These are phyloP conservation scores for Zaprionus ornatus DNA, from an alignment of 1,140 invertebrate genomes.

Conservation along the genomic window DNA sequence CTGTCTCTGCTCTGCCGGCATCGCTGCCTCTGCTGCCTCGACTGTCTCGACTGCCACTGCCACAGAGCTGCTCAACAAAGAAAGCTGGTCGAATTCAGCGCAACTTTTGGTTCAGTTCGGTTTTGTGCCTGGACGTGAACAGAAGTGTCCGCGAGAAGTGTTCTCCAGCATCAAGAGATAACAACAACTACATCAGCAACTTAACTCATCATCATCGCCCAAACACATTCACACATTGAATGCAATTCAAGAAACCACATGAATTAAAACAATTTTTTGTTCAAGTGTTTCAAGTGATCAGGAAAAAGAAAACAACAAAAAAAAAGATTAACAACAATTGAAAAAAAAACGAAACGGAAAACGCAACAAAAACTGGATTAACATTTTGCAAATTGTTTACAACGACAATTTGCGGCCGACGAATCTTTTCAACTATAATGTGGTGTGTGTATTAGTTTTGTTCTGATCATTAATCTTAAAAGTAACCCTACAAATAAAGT, in stretches of 20 bases:
- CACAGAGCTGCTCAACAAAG: slow-evolving; percentile 73
- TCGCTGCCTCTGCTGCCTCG: background rate
- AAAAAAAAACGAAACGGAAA: background rate
- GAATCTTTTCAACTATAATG: slow-evolving; percentile 66
- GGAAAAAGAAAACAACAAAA: background rate
- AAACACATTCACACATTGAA: background rate
- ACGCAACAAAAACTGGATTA: slow-evolving; percentile 32
- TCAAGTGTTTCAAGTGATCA: slow-evolving; percentile 46
- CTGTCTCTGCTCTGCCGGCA: slow-evolving; percentile 15
- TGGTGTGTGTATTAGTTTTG: slow-evolving; percentile 79
- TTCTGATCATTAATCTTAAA: slow-evolving; percentile 20
- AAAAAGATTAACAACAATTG: slow-evolving; percentile 21
- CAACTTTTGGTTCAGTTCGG: slow-evolving; percentile 79
- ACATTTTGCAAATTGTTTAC: slow-evolving; percentile 36
- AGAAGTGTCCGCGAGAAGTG: slow-evolving; percentile 68
- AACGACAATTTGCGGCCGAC: slow-evolving; percentile 25
- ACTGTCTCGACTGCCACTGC: slow-evolving; percentile 2
- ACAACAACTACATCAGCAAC: background rate
- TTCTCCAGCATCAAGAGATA: slow-evolving; percentile 24
- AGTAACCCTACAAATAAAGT: background rate
- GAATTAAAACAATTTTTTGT: slow-evolving; percentile 49
- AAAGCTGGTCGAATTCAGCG: slow-evolving; percentile 81
- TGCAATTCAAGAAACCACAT: slow-evolving; percentile 3
- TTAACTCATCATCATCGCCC: background rate
- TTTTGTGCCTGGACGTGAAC: slow-evolving; percentile 80